These are phyloP conservation scores for Linurgus olivaceus DNA, from an alignment of 2,797 vertebrate species.

Conservation along the genomic window DNA sequence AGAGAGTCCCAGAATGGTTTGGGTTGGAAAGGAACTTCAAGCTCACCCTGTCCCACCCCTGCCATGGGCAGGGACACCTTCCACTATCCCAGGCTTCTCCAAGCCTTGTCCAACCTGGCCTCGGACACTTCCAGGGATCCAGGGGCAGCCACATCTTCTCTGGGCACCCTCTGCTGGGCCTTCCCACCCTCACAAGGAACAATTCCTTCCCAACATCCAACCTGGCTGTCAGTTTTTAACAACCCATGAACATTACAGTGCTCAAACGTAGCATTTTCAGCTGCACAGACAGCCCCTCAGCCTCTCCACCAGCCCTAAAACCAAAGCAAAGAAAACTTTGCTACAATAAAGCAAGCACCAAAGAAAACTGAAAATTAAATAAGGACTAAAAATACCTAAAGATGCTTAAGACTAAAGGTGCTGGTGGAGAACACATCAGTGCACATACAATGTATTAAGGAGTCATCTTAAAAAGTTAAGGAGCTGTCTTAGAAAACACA, in stretches of 20 bases:
- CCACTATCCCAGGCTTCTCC: fast-evolving
- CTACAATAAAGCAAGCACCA: background rate
- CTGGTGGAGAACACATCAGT: background rate
- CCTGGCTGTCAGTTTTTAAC: background rate
- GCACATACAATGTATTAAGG: background rate
- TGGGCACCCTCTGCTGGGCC: background rate
- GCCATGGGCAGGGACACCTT: background rate
- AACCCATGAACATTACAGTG: fast-evolving
- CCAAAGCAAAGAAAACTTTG: background rate
- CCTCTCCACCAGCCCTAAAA: fast-evolving
- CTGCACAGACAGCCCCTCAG: background rate
- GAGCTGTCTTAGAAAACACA: fast-evolving
- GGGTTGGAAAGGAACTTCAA: background rate
- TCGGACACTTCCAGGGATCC: background rate
- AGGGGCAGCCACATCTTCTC: background rate
- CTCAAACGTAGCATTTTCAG: fast-evolving
- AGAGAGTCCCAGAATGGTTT: background rate
- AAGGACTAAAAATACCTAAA: background rate
- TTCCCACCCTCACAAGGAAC: fast-evolving
- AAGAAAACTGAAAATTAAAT: background rate
- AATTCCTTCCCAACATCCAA: background rate
- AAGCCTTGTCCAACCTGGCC: background rate
- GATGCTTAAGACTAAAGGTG: background rate
- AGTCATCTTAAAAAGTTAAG: background rate
- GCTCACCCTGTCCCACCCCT: fast-evolving